phyloP scores from a whole-genome alignment of 2,797 vertebrate species.

The Diplodus puntazzo region DNA sequence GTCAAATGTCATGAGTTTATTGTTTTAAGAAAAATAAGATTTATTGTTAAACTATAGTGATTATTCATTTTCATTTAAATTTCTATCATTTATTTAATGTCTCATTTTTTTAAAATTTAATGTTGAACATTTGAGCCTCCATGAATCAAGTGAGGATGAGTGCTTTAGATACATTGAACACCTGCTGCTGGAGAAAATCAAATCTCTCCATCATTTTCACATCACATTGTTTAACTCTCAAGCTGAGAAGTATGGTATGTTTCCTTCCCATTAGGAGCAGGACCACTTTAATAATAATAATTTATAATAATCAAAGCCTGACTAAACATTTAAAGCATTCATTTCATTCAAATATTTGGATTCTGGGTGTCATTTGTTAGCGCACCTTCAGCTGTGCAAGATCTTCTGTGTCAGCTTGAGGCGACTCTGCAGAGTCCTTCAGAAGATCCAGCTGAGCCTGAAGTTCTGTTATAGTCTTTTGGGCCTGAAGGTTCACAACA shows the following conservation, averaged over 20 bases:
- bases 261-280: neutral
- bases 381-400: constrained; percentile 89
- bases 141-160: neutral
- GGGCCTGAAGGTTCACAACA: constrained; percentile 81
- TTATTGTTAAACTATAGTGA: too few relatives aligned
- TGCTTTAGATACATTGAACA: neutral
- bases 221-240: neutral
- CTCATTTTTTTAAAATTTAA: neutral
- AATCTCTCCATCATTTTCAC: neutral
- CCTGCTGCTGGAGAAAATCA: neutral
- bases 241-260: too few relatives aligned
- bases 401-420: constrained; percentile 83
- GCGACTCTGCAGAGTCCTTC: constrained; percentile 76
- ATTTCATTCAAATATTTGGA: neutral
- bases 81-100: neutral
- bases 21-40: too few relatives aligned
- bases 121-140: neutral
- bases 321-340: neutral
- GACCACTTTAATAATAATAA: too few relatives aligned
- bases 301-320: neutral
- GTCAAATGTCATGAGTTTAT: neutral
- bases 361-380: neutral
- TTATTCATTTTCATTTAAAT: too few relatives aligned
- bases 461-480: constrained; percentile 85
- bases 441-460: constrained; percentile 91